Base-by-base conservation (phyloP, 2,888 invertebrate genomes). In the Scaptodrosophila latifasciaeformis region DNA sequence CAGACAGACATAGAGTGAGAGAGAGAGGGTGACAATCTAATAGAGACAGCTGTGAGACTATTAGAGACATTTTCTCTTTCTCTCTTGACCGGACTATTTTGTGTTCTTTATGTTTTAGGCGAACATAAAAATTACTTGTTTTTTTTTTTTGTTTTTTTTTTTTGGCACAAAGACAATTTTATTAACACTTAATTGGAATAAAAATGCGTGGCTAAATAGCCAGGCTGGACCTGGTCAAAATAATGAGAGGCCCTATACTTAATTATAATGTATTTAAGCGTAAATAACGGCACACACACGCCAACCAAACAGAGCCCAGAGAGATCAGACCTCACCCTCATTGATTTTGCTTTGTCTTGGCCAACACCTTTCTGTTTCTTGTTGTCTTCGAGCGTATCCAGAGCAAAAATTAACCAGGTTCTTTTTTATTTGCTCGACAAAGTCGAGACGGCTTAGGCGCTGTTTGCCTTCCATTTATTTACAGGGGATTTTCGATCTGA, bases 101-200 rank as follows among this genome's bases (percentile, higher is more conserved):
- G 46, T 54, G 51, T 54, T n/a, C n/a, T n/a, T n/a, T n/a, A n/a
- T n/a, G n/a, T n/a, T 27, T 27, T 27, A 12, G 34, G 54, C 53
- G 54, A 66, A 57, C 62, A 55, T 54, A 21, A 59, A 75, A 79
- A 77, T 77, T 62, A 66, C 59, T 78, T 77, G 59, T 58, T 48
- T 42, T n/a, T n/a, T n/a, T n/a, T n/a, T n/a, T n/a, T n/a, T n/a
- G n/a, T n/a, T n/a, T 43, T 54, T 54, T 49, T 58, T 45, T 72
- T 48, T 19, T 19, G 40, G 7, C 2, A 27, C 39, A 37, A 10
- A 68, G 74, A 79, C 69, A 67, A 70, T 68, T 80, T 80, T 68
- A 81, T 78, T 78, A 76, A 61, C 59, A 58, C 56, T 66, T 81
- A 81, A 80, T 80, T 81, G 81, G 74, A 80, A 80, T 57, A 70